phyloP scores from a whole-genome alignment of 2,888 invertebrate genomes.

The Oscheius myriophilus region DNA sequence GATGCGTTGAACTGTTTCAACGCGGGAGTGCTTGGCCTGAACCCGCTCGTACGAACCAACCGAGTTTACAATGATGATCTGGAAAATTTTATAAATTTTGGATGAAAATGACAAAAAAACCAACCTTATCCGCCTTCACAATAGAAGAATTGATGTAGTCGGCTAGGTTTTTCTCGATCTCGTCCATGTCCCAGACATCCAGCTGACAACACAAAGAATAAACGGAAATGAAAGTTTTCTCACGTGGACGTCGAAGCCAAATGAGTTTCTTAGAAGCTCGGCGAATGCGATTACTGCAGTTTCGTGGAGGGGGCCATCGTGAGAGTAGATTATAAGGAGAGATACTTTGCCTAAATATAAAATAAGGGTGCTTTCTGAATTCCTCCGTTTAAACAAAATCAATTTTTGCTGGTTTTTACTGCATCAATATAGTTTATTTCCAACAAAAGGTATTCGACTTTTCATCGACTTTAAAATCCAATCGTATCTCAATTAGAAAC shows the following conservation, averaged over 20 bases:
- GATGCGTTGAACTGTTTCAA: slow-evolving; percentile 50
- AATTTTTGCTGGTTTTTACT: too few species aligned
- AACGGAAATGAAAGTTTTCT: neutral
- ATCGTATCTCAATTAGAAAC: too few species aligned
- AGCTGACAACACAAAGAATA: slow-evolving; percentile 46
- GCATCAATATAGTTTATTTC: too few species aligned
- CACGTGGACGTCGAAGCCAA: slow-evolving; percentile 61
- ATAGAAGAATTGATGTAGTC: slow-evolving; percentile 67
- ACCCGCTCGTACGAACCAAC: slow-evolving; percentile 61
- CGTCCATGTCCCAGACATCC: slow-evolving; percentile 63
- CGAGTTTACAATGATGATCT: slow-evolving; percentile 67
- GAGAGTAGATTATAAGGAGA: slow-evolving; percentile 66
- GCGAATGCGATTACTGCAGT: slow-evolving; percentile 65
- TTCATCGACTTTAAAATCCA: too few species aligned
- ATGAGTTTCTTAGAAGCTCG: slow-evolving; percentile 61
- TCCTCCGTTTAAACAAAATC: slow-evolving; percentile 24
- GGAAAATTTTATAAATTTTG: slow-evolving; percentile 8
- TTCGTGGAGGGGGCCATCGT: slow-evolving; percentile 66
- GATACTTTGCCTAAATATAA: slow-evolving; percentile 34
- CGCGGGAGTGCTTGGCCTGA: slow-evolving; percentile 34
- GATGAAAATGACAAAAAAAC: neutral
- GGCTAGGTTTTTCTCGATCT: slow-evolving; percentile 64
- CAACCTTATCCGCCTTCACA: slow-evolving; percentile 62
- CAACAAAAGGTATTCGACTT: too few species aligned
- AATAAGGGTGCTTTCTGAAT: neutral